Percentiles rank a stretch among this genome's conserved stretches.
phyloP scores from a whole-genome alignment of 2,888 invertebrate species.

The Nebria brevicollis region DNA sequence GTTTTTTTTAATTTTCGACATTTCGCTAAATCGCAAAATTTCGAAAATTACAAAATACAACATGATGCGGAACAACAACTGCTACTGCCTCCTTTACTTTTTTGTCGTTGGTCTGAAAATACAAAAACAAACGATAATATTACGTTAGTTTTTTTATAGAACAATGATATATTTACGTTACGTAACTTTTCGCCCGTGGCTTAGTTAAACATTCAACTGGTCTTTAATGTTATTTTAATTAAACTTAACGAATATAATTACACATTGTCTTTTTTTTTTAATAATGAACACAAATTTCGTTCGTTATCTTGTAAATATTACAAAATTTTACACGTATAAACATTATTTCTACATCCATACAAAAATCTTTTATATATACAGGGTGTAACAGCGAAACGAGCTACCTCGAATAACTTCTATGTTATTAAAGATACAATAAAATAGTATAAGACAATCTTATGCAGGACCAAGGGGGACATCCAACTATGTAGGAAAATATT shows the following conservation, averaged over 20 bases:
- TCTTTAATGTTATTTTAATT: background rate
- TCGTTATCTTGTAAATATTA: background rate
- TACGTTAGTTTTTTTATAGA: background rate
- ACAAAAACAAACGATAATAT: too few species aligned
- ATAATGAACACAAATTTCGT: background rate
- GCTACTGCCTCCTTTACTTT: slow-evolving; percentile 94
- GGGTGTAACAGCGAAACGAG: too few species aligned
- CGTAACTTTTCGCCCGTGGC: background rate
- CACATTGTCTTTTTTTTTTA: background rate
- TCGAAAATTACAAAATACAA: slow-evolving; percentile 84
- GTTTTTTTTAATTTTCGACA: slow-evolving; percentile 1
- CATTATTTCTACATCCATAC: background rate
- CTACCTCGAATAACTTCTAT: too few species aligned
- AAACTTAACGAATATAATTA: background rate
- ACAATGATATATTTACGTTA: background rate
- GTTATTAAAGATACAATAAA: too few species aligned
- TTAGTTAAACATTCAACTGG: background rate
- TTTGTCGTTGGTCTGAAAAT: slow-evolving; percentile 91
- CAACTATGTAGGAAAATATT: too few species aligned
- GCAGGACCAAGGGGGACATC: too few species aligned
- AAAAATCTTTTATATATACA: too few species aligned
- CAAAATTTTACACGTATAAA: background rate
- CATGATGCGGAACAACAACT: slow-evolving; percentile 94
- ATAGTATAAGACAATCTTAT: too few species aligned
- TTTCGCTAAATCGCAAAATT: slow-evolving; percentile 20